phyloP scores from a whole-genome alignment of 2,888 invertebrate genomes.

The Scrobipalpa costella region DNA sequence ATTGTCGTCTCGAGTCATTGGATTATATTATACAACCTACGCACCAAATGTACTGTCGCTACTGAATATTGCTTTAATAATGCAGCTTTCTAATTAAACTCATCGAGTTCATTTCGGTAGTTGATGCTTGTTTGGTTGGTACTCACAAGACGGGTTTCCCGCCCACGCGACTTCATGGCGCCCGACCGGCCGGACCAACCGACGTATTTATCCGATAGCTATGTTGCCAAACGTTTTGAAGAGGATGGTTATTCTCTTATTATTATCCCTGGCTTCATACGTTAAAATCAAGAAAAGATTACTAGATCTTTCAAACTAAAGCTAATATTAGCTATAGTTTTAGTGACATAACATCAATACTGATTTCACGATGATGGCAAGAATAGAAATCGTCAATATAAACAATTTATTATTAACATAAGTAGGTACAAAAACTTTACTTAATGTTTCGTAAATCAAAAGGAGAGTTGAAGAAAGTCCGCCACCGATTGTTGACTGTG shows the following conservation, averaged over 20 bases:
- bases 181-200: constrained; percentile 53
- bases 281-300: too few species aligned
- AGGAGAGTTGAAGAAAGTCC: neutral
- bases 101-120: constrained; percentile 47
- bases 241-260: constrained; percentile 29
- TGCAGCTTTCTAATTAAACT: constrained; percentile 20
- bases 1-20: neutral
- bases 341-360: neutral
- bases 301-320: too few species aligned
- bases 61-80: neutral
- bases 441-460: neutral
- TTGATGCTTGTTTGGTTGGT: constrained; percentile 30
- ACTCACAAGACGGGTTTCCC: constrained; percentile 75
- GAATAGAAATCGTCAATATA: too few species aligned
- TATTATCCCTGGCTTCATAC: constrained; percentile 1
- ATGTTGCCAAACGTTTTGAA: constrained; percentile 51
- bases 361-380: neutral
- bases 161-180: constrained; percentile 78
- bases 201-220: constrained; percentile 58
- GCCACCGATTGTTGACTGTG: neutral
- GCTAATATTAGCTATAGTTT: too few species aligned
- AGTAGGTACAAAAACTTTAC: too few species aligned
- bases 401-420: too few species aligned
- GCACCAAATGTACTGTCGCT: too few species aligned
- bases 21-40: neutral